A percentile compares a stretch with the other conserved stretches of the same genome.
phyloP scores from a whole-genome alignment of 1,140 invertebrate genomes.

The Pentalonia nigronervosa region DNA sequence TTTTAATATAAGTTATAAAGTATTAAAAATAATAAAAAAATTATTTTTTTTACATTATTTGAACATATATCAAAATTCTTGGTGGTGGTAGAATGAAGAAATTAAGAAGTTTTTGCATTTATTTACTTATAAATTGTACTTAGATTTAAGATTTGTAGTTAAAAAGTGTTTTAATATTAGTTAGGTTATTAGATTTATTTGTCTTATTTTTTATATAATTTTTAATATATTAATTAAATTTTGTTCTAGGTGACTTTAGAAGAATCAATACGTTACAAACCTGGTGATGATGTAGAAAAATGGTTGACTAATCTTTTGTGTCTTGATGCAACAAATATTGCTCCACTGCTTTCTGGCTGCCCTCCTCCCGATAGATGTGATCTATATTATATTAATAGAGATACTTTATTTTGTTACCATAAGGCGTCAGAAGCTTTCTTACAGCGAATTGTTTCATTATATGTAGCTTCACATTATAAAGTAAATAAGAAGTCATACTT shows the following conservation, averaged over 20 bases:
- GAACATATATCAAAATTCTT: neutral
- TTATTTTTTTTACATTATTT: too few species aligned
- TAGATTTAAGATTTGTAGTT: too few species aligned
- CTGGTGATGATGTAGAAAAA: slow-evolving; percentile 85
- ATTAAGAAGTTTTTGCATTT: neutral
- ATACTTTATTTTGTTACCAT: slow-evolving; percentile 97
- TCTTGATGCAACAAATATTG: slow-evolving; percentile 79
- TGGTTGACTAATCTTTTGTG: slow-evolving; percentile 95
- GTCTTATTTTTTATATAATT: neutral
- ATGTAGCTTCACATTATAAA: slow-evolving; percentile 98
- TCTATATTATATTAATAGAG: slow-evolving; percentile 89
- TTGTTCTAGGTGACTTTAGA: slow-evolving; percentile 76
- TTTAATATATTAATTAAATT: neutral
- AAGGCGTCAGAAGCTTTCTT: slow-evolving; percentile 94
- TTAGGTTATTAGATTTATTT: too few species aligned
- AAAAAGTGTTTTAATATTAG: too few species aligned
- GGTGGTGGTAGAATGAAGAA: neutral
- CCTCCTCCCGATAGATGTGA: slow-evolving; percentile 90
- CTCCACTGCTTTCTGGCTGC: slow-evolving; percentile 76
- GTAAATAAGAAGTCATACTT: slow-evolving; percentile 64
- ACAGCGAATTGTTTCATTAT: slow-evolving; percentile 89
- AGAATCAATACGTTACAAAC: slow-evolving; percentile 94
- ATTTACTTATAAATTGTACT: too few species aligned
- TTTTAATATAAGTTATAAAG: neutral
- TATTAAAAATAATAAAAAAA: neutral